These are phyloP conservation scores for Jacana jacana DNA, from an alignment of 2,113 vertebrate genomes.

Conservation along the genomic window DNA sequence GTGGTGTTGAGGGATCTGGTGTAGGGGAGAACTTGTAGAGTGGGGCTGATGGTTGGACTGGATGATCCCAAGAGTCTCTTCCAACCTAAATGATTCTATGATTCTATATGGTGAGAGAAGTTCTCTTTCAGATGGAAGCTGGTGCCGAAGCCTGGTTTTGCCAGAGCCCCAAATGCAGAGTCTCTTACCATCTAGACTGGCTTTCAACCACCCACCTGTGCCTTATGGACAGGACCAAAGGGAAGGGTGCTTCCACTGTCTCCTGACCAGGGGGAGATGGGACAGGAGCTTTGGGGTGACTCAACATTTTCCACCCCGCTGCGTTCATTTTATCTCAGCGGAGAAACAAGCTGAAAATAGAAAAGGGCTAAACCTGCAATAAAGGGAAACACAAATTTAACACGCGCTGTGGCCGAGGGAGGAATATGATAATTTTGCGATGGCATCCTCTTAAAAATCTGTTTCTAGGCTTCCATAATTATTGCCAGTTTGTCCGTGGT, in stretches of 20 bases:
- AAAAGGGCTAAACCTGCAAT: not conserved
- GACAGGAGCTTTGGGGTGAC: not conserved
- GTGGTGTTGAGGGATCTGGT: too few relatives aligned
- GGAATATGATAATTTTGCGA: not conserved
- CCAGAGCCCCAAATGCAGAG: accelerated
- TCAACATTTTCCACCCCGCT: not conserved
- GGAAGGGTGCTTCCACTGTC: not conserved
- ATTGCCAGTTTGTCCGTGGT: not conserved
- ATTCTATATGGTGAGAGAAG: not conserved
- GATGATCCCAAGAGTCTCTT: too few relatives aligned
- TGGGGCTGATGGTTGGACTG: too few relatives aligned
- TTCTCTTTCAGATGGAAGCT: not conserved
- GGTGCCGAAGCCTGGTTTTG: not conserved
- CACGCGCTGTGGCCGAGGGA: not conserved
- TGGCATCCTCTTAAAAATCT: conserved; percentile 8
- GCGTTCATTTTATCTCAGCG: not conserved
- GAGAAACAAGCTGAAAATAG: conserved; percentile 2
- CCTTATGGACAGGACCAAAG: not conserved
- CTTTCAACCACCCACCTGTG: not conserved
- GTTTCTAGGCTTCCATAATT: conserved; percentile 22
- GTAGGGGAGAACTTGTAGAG: too few relatives aligned
- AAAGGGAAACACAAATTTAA: not conserved
- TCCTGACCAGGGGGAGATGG: not conserved
- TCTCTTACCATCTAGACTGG: not conserved
- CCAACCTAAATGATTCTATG: too few relatives aligned